Base-by-base conservation (phyloP, 2,888 invertebrate species). In the Electrophaes corylata region DNA sequence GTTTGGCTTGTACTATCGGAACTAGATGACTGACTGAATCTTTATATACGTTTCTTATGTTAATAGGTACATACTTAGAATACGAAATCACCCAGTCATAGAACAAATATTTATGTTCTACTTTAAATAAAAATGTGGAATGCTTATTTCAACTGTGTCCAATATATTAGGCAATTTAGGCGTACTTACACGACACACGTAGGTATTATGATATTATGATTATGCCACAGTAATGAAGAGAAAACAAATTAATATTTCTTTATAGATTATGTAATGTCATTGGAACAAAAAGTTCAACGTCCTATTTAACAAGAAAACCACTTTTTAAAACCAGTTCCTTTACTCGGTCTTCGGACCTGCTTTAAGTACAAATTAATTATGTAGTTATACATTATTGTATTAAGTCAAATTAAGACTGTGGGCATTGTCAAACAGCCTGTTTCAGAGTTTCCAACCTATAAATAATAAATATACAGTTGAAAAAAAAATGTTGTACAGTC, bases 241-340 rank as follows among this genome's bases (percentile, higher is more conserved):
- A 84, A 81, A 83, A 81, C 75, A 81, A 83, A 83, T 81, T 81
- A 78, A 76, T 80, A 77, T 75, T 76, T 70, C 75, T 73, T 66
- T 71, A 73, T 66, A 62, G 67, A 81, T 88, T 88, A 75, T 76
- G 74, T 82, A 86, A 88, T 71, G 58, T 50, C 72, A 76, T 79
- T 79, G 79, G 72, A 76, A 76, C 77, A 82, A 83, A 82, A 84
- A 87, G 88, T 87, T 88, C 88, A 88, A 84, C 79, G 86, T 77
- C 83, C 88, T 83, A 84, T 87, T 83, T 86, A 76, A 81, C 78
- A 81, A 74, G 80, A 83, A 83, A 86, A 84, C 86, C 81, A 83
- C 85, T 85, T 86, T 85, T 87, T 73, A 83, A 83, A 87, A 88
- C 87, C 83, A 75, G 87, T 87, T 86, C 71, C 62, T 76, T 79